Evolutionary conservation across 2,113 vertebrate genomes (phyloP).

Genomic region (Zosterops japonicus): DNA sequence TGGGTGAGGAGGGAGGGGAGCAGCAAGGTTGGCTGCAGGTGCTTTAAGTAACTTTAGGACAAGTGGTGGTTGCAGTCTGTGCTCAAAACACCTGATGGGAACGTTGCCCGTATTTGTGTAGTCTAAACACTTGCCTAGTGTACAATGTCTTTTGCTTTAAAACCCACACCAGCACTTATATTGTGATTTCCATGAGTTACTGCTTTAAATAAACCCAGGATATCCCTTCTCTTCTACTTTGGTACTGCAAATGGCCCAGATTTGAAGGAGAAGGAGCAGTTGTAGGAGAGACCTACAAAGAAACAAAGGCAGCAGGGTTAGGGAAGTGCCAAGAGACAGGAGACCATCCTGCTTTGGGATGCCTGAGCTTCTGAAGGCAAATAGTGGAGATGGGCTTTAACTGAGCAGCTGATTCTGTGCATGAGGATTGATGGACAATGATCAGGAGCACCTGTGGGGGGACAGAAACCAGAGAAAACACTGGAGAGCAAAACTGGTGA

Average conservation of each 20-base stretch:
- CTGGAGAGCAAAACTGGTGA: background rate
- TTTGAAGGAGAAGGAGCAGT: background rate
- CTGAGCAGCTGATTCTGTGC: background rate
- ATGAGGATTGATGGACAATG: background rate
- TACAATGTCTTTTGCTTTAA: background rate
- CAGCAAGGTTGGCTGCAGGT: background rate
- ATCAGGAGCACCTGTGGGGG: background rate
- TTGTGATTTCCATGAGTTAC: background rate
- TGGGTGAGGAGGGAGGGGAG: background rate
- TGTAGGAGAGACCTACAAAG: background rate
- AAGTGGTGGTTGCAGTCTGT: background rate
- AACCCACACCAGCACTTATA: rapidly evolving
- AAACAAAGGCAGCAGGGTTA: background rate
- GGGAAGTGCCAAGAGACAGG: background rate
- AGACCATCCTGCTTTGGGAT: background rate
- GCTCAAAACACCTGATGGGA: background rate
- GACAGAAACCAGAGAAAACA: background rate
- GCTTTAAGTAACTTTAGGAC: background rate
- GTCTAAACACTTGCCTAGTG: background rate
- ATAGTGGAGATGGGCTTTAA: background rate
- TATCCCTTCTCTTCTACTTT: background rate
- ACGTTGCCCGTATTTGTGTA: rapidly evolving
- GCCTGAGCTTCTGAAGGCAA: background rate
- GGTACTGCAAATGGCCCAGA: background rate
- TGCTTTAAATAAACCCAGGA: background rate